Conservation (phyloP, 2,113 vertebrate genomes). For the Sinocyclocheilus anophthalmus region DNA sequence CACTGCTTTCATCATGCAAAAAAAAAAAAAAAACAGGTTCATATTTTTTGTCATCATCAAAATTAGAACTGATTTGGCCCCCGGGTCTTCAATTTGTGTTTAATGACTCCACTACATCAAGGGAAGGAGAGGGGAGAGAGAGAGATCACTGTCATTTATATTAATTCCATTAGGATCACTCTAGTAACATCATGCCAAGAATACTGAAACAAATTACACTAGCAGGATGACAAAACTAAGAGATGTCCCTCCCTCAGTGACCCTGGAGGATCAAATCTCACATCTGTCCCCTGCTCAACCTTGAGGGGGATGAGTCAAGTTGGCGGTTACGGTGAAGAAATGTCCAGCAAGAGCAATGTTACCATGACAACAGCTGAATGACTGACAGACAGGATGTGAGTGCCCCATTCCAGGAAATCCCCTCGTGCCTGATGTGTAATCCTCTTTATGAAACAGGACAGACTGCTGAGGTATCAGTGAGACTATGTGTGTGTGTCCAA, state of each 20-base stretch:
- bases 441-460: constrained; percentile 33
- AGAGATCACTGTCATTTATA: background rate
- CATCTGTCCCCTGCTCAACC: constrained; percentile 19
- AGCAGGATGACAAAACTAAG: background rate
- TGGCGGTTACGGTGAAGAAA: constrained; percentile 4
- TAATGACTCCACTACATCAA: constrained; percentile 9
- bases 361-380: constrained; percentile 5
- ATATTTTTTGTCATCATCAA: background rate
- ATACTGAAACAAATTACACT: background rate
- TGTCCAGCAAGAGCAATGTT: constrained; percentile 9
- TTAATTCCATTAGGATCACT: constrained; percentile 13
- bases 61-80: background rate
- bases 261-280: constrained; percentile 17
- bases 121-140: background rate
- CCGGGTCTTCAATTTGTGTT: background rate
- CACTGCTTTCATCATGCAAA: background rate
- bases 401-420: constrained; percentile 29
- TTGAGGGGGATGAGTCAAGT: constrained; percentile 20
- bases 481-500: background rate
- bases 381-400: constrained; percentile 17
- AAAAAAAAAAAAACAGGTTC: background rate
- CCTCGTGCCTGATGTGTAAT: constrained; percentile 14
- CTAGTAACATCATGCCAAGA: constrained; percentile 12
- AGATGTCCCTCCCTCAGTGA: background rate
- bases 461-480: constrained; percentile 28